Conservation (phyloP, 1,140 invertebrate species). For the Trichonephila clavata region DNA sequence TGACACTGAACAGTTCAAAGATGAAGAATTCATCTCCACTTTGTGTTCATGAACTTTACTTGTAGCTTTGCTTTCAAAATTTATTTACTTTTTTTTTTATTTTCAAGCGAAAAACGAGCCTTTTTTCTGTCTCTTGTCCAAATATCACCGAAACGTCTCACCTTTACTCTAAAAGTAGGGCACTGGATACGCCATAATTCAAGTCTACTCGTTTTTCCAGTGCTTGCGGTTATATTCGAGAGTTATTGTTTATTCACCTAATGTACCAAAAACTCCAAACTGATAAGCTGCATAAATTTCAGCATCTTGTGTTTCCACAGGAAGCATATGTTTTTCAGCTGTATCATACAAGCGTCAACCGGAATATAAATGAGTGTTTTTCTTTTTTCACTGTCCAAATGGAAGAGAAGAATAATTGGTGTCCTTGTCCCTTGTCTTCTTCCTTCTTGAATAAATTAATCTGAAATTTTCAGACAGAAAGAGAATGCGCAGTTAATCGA, state of each 20-base stretch:
- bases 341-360: neutral
- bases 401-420: neutral
- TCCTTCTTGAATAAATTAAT: neutral
- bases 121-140: neutral
- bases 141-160: neutral
- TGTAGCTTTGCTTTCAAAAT: too few relatives aligned
- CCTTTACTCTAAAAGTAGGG: neutral
- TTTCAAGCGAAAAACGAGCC: neutral
- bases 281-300: conserved; percentile 1
- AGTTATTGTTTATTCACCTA: neutral
- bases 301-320: neutral
- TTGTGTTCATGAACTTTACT: too few relatives aligned
- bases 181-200: neutral
- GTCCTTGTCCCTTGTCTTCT: neutral
- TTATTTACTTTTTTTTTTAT: neutral
- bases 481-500: too few relatives aligned
- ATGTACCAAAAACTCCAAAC: neutral
- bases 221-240: neutral
- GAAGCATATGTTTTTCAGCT: neutral
- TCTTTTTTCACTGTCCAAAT: neutral
- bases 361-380: neutral
- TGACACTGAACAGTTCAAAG: too few relatives aligned
- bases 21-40: too few relatives aligned
- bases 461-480: neutral
- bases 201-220: neutral